Base-by-base conservation (phyloP, 2,888 invertebrate species). In the Eupeodes latifasciatus region DNA sequence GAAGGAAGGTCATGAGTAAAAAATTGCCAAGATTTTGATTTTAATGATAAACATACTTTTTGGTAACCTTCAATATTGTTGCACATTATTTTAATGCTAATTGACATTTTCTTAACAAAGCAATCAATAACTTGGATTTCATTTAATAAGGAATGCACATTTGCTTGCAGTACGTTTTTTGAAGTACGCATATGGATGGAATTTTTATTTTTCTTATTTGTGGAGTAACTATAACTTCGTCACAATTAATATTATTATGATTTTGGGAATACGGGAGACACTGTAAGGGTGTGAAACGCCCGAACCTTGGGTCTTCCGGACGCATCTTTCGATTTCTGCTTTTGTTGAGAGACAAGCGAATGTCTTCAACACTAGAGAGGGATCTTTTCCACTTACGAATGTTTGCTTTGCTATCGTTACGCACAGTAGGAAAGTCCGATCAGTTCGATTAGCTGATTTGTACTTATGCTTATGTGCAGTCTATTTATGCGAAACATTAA, bases 21-120 rank as follows among this genome's bases (percentile, higher is more conserved):
- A 57, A 12, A 57, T 61, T 61, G 61, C 61, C 36, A 61, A 27
- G 36, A 36, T 36, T 61, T 61, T 5, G 61, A 34, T 34, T 34
- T 61, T 14, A 61, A 61, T 11, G 9, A 34, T 36, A 14, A 34
- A n/a, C 61, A 61, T 1, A 61, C 61, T 14, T 14, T 61, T 61
- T 61, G 14, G 11, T 61, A 36, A 61, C 10, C 36, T 34, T 36
- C 61, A 36, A 5, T 10, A 36, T n/a, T 36, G 5, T 27, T 11
- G 1, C 14, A 36, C 7, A 36, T 61, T 4, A 61, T 61, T 61
- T 61, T 61, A 36, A 61, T 61, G 34, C 36, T 9, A 14, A 61
- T 61, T 34, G 61, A 61, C 34, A 61, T 61, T 11, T 61, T 61
- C 36, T 61, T 61, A 34, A 61, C 36, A 5, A 12, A n/a, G 4